Percentiles rank a stretch among this genome's conserved stretches.
These are phyloP conservation scores for Pachyrhynchus sulphureomaculatus DNA, from an alignment of 1,140 invertebrate genomes.

Conservation along the genomic window DNA sequence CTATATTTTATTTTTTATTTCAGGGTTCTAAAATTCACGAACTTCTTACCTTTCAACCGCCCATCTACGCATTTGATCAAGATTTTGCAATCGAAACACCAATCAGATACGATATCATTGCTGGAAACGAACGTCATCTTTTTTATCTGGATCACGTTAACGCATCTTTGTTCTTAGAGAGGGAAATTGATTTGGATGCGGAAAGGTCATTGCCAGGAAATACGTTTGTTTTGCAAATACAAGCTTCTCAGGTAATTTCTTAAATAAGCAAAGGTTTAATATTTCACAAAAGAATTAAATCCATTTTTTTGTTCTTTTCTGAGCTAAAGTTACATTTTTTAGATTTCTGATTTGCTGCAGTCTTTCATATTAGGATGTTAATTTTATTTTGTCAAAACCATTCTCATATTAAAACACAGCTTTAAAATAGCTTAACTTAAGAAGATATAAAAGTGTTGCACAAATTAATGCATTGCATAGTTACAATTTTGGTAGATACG, in stretches of 20 bases:
- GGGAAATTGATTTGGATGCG: slow-evolving; percentile 75
- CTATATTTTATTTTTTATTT: slow-evolving; percentile 13
- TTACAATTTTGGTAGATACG: no score
- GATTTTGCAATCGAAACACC: slow-evolving; percentile 68
- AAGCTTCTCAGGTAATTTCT: slow-evolving; percentile 62
- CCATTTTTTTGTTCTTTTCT: no score
- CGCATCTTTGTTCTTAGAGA: slow-evolving; percentile 73
- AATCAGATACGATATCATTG: slow-evolving; percentile 71
- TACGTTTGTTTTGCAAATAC: slow-evolving; percentile 74
- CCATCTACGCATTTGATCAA: slow-evolving; percentile 75
- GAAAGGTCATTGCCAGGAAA: slow-evolving; percentile 67
- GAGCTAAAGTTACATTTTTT: no score
- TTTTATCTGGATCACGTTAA: slow-evolving; percentile 73
- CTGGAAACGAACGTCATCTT: slow-evolving; percentile 70
- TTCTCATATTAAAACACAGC: no score
- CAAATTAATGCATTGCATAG: no score
- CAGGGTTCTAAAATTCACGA: slow-evolving; percentile 68
- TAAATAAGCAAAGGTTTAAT: background rate
- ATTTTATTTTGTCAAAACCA: no score
- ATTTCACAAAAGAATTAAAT: no score
- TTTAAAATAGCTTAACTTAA: no score
- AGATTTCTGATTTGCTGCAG: no score
- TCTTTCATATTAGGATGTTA: no score
- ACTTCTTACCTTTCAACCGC: slow-evolving; percentile 66
- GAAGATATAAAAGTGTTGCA: no score